phyloP scores from a whole-genome alignment of 2,888 invertebrate species.

The Oscheius sp. region DNA sequence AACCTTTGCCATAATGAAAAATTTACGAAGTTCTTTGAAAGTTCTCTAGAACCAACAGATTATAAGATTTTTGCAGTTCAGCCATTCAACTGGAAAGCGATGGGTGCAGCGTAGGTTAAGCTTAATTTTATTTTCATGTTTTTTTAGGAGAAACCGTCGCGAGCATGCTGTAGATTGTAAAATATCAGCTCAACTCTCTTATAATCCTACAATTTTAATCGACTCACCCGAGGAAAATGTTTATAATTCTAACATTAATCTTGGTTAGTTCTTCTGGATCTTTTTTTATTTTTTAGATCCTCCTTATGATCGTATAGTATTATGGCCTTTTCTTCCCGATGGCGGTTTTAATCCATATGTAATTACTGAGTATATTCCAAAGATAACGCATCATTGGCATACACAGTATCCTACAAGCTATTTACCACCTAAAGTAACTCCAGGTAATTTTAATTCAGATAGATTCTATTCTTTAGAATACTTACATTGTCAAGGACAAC shows the following conservation, averaged over 20 bases:
- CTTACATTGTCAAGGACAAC: conserved; percentile 1
- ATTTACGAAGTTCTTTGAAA: not conserved
- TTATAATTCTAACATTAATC: no score
- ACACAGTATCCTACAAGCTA: not conserved
- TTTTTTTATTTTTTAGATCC: not conserved
- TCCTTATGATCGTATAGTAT: not conserved
- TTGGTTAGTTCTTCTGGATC: no score
- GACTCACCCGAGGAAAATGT: no score
- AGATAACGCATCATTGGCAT: not conserved
- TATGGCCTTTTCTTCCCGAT: conserved; percentile 10
- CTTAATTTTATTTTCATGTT: not conserved
- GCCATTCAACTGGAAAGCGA: conserved; percentile 8
- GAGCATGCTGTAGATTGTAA: no score
- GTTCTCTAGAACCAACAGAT: not conserved
- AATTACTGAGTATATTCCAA: not conserved
- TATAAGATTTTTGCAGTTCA: not conserved
- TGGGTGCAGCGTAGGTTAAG: not conserved
- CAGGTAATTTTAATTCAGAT: not conserved
- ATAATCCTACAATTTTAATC: no score
- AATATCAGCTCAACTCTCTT: no score
- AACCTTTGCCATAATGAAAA: not conserved
- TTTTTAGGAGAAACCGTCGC: not conserved
- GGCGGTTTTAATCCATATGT: not conserved
- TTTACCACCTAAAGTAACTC: conserved; percentile 3
- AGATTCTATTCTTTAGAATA: not conserved